Conservation (phyloP, 1,140 invertebrate genomes). For the Mycetomoellerius zeteki region DNA sequence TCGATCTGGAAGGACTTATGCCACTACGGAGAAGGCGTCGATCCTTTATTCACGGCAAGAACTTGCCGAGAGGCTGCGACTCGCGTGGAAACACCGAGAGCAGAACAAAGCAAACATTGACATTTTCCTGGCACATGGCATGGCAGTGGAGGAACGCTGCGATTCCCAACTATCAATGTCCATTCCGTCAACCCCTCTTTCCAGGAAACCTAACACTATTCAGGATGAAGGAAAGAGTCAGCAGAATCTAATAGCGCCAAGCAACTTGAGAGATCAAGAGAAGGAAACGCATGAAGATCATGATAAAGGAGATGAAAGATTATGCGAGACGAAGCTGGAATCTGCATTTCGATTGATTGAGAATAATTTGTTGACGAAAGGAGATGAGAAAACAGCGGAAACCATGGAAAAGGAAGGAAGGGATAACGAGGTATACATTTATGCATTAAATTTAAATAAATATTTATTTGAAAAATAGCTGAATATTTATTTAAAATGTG, state of each 20-base stretch:
- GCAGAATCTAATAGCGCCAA: background rate
- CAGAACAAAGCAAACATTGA: slow-evolving; percentile 87
- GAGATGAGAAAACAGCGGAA: background rate
- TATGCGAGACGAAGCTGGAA: background rate
- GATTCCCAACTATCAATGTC: slow-evolving; percentile 79
- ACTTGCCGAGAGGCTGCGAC: slow-evolving; percentile 85
- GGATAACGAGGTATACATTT: background rate
- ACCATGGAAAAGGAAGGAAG: background rate
- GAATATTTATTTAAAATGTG: too few relatives aligned
- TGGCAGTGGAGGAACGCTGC: slow-evolving; percentile 81
- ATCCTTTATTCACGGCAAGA: slow-evolving; percentile 87
- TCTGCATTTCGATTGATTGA: background rate
- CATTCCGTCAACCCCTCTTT: slow-evolving; percentile 17
- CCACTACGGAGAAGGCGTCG: slow-evolving; percentile 83
- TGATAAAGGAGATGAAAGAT: background rate
- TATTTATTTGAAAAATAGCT: too few relatives aligned
- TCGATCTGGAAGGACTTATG: slow-evolving; percentile 47
- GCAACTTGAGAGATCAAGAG: background rate
- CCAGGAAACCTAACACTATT: background rate
- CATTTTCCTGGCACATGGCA: slow-evolving; percentile 87
- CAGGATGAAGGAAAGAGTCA: background rate
- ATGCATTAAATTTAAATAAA: too few relatives aligned
- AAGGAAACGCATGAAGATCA: background rate
- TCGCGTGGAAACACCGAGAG: slow-evolving; percentile 87
- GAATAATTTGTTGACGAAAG: background rate